phyloP scores from a whole-genome alignment of 2,888 invertebrate genomes.

The Plebejus argus region DNA sequence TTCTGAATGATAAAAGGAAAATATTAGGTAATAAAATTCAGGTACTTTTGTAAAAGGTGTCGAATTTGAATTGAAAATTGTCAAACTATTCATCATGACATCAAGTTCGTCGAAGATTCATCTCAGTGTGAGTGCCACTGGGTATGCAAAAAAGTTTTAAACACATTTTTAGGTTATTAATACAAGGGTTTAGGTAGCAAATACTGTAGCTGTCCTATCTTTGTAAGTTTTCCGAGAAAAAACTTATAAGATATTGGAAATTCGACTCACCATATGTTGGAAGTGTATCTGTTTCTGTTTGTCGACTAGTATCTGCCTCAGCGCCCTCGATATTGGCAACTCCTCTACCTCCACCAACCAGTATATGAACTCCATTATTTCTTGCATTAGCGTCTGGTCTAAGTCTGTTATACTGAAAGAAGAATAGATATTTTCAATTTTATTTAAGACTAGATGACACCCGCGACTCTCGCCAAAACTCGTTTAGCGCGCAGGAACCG shows the following conservation, averaged over 20 bases:
- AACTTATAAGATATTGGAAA: not conserved
- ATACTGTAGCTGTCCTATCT: too few species aligned
- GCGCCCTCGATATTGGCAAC: slow-evolving; percentile 92
- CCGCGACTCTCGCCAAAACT: too few species aligned
- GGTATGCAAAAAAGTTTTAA: too few species aligned
- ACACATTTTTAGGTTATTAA: too few species aligned
- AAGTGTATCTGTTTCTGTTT: slow-evolving; percentile 85
- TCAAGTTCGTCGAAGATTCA: too few species aligned
- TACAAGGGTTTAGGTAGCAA: too few species aligned
- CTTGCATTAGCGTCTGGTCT: slow-evolving; percentile 88
- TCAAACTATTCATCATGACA: too few species aligned
- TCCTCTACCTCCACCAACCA: slow-evolving; percentile 96
- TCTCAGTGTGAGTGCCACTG: too few species aligned
- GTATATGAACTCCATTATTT: slow-evolving; percentile 96
- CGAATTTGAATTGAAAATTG: too few species aligned
- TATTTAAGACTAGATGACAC: not conserved
- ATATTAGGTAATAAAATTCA: too few species aligned
- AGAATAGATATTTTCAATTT: slow-evolving; percentile 33
- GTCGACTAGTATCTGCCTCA: slow-evolving; percentile 94
- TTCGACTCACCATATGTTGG: slow-evolving; percentile 67
- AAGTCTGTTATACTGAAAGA: slow-evolving; percentile 89
- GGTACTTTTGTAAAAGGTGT: not conserved
- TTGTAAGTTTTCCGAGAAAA: too few species aligned
- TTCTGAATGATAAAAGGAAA: slow-evolving; percentile 48
- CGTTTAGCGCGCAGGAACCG: too few species aligned